Conservation (phyloP, 2,888 invertebrate genomes). For the Lottia gigantea region DNA sequence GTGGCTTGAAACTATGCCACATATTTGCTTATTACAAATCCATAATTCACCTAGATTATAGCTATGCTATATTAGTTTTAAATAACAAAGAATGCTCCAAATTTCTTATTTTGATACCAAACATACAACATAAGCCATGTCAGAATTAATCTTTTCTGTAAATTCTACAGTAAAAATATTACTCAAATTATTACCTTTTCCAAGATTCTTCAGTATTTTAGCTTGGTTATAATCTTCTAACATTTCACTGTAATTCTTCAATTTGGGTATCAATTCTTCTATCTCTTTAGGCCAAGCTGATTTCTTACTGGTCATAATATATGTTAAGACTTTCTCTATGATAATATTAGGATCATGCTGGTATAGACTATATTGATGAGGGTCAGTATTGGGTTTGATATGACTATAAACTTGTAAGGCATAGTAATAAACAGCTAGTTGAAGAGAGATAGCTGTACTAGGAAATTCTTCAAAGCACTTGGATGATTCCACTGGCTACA, state of each 20-base stretch:
- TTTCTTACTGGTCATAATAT: constrained; percentile 40
- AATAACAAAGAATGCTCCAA: no score
- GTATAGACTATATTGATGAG: constrained; percentile 43
- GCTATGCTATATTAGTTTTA: no score
- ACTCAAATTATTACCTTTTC: constrained; percentile 67
- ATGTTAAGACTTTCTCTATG: constrained; percentile 45
- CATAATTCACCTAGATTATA: no score
- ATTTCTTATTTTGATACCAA: no score
- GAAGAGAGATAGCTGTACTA: constrained; percentile 66
- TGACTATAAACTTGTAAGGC: constrained; percentile 60
- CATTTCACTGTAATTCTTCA: constrained; percentile 63
- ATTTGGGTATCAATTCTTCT: constrained; percentile 47
- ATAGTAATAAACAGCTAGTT: constrained; percentile 68
- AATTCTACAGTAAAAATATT: no score
- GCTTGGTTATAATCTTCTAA: constrained; percentile 69
- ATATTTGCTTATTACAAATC: no score
- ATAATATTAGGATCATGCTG: constrained; percentile 46
- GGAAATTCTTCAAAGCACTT: constrained; percentile 64
- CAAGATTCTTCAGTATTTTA: constrained; percentile 66
- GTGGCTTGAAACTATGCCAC: no score
- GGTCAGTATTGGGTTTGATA: constrained; percentile 38
- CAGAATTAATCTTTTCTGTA: no score
- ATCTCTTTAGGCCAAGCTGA: constrained; percentile 45
- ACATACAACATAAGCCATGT: no score
- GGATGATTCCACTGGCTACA: constrained; percentile 62